Conservation (phyloP, 2,113 vertebrate species). For the Spermophilus dauricus region DNA sequence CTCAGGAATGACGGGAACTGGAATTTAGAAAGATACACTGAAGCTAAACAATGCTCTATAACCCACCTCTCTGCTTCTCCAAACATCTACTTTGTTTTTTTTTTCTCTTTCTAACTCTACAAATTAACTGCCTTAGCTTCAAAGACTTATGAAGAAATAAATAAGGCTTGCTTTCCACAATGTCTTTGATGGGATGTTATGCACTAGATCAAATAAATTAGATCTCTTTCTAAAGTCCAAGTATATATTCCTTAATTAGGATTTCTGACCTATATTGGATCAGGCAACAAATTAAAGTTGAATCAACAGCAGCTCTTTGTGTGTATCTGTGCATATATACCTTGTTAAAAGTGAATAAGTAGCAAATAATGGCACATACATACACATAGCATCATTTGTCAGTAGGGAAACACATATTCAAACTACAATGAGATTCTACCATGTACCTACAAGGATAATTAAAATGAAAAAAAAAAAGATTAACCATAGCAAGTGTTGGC, state of each 20-base stretch:
- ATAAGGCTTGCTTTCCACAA: background rate
- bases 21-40: background rate
- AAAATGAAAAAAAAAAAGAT: background rate
- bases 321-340: background rate
- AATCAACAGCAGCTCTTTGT: background rate
- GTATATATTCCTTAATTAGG: background rate
- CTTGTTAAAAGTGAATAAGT: background rate
- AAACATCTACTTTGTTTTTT: background rate
- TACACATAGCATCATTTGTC: background rate
- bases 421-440: background rate
- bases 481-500: background rate
- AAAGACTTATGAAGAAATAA: background rate
- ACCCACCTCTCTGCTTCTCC: background rate
- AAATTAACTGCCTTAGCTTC: constrained; percentile 39
- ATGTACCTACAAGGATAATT: background rate
- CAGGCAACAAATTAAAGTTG: constrained; percentile 22
- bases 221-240: constrained; percentile 47
- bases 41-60: background rate
- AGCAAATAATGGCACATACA: background rate
- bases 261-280: background rate
- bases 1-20: background rate
- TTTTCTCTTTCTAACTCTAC: background rate
- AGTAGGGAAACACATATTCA: constrained; percentile 12
- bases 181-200: constrained; percentile 2
- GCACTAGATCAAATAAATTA: constrained; percentile 8